Evolutionary conservation across 2,113 vertebrate genomes (phyloP).

Genomic region (Leucosticte australis): DNA sequence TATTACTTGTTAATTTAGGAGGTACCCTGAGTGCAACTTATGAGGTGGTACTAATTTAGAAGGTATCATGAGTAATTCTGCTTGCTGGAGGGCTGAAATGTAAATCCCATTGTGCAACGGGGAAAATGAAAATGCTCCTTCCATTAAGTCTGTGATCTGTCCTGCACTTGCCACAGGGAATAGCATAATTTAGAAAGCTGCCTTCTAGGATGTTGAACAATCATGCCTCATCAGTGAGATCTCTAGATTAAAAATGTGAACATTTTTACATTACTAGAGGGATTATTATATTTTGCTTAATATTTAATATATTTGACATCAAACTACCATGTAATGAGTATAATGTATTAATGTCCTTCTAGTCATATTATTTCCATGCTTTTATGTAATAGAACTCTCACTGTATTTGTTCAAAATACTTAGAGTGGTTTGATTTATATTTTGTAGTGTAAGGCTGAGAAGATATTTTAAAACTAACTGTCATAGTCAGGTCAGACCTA

Average conservation of each 20-base stretch:
- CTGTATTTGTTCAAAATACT: conserved; percentile 5
- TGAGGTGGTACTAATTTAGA: conserved; percentile 64
- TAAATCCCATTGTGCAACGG: conserved; percentile 23
- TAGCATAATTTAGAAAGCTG: conserved; percentile 57
- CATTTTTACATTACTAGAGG: conserved; percentile 64
- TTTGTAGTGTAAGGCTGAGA: background rate
- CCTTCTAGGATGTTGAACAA: conserved; percentile 52
- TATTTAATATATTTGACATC: conserved; percentile 72
- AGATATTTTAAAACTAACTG: background rate
- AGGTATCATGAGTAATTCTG: conserved; percentile 28
- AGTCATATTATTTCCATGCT: conserved; percentile 40
- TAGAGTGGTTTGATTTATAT: background rate
- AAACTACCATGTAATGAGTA: conserved; percentile 37
- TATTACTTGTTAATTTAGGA: conserved; percentile 64
- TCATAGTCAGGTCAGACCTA: background rate
- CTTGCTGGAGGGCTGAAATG: conserved; percentile 24
- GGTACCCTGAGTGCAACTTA: conserved; percentile 16
- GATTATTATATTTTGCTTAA: conserved; percentile 68
- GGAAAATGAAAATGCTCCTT: conserved; percentile 30
- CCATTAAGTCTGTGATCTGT: conserved; percentile 56
- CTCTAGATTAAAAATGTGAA: conserved; percentile 68
- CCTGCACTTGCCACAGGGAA: conserved; percentile 28
- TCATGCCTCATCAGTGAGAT: conserved; percentile 59
- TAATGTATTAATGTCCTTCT: conserved; percentile 63
- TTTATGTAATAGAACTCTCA: conserved; percentile 20